Percentiles rank a stretch among this genome's conserved stretches.
phyloP scores from a whole-genome alignment of 1,140 invertebrate genomes.

The Riptortus pedestris region DNA sequence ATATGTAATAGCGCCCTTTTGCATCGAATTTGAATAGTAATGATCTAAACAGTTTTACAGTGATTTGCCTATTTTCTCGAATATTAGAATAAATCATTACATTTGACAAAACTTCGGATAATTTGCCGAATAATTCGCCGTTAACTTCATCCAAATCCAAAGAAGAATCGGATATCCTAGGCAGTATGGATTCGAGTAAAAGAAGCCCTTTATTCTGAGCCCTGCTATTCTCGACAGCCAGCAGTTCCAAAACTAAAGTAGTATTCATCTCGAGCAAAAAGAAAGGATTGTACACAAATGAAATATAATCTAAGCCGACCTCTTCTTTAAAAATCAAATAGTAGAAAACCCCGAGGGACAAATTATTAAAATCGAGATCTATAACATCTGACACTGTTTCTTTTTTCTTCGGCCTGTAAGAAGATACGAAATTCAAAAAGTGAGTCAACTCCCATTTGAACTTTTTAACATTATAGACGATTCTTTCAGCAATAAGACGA shows the following conservation, averaged over 20 bases:
- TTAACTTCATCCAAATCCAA: background rate
- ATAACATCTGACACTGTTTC: background rate
- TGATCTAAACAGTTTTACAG: background rate
- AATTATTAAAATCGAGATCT: constrained; percentile 10
- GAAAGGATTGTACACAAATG: constrained; percentile 2
- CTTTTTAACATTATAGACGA: background rate
- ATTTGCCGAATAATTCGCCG: background rate
- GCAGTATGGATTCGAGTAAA: background rate
- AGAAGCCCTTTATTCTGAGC: constrained; percentile 6
- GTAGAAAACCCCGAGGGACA: constrained; percentile 10
- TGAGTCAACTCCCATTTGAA: background rate
- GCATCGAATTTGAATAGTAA: constrained; percentile 1
- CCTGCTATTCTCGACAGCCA: background rate
- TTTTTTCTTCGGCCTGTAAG: background rate
- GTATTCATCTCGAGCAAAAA: background rate
- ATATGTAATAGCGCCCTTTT: background rate
- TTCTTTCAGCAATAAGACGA: background rate
- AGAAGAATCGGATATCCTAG: background rate
- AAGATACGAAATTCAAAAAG: constrained; percentile 8
- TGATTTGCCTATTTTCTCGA: background rate
- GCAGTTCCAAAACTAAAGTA: background rate
- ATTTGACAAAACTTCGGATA: constrained; percentile 2
- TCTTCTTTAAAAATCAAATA: constrained; percentile 20
- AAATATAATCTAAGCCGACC: background rate
- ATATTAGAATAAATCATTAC: constrained; percentile 17